Conservation (phyloP, 2,113 vertebrate genomes). For the Microtus montanus region DNA sequence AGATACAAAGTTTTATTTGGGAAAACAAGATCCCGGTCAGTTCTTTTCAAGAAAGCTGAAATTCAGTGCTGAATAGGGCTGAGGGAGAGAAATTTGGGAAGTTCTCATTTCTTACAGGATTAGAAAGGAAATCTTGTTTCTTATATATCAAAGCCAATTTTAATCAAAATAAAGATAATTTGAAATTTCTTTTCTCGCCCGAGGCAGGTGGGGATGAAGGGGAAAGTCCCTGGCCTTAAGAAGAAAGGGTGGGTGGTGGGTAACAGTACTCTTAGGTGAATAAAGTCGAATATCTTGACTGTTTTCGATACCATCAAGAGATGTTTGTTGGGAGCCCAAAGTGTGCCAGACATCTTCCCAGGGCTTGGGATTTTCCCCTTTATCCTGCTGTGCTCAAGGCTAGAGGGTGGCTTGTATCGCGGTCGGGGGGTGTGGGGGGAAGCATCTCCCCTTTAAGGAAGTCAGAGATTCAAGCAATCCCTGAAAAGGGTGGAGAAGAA, state of each 20-base stretch:
- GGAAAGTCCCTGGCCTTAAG: neutral
- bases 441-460: neutral
- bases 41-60: constrained; percentile 57
- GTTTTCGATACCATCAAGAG: neutral
- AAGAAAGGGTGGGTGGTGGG: neutral
- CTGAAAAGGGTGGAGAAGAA: neutral
- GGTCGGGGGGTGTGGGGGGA: too few species aligned
- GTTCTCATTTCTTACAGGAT: constrained; percentile 40
- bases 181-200: constrained; percentile 33
- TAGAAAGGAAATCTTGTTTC: constrained; percentile 47
- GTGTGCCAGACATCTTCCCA: neutral
- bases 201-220: neutral
- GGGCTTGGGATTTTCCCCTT: neutral
- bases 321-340: neutral
- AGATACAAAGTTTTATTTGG: neutral
- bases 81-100: neutral
- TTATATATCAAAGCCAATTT: constrained; percentile 37
- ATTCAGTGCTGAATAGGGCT: neutral
- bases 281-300: neutral
- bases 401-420: neutral
- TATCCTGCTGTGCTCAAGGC: neutral
- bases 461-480: neutral
- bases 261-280: neutral
- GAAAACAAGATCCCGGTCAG: constrained; percentile 5
- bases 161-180: neutral